phyloP scores from a whole-genome alignment of 2,113 vertebrate genomes.

The Ailuropoda melanoleuca region DNA sequence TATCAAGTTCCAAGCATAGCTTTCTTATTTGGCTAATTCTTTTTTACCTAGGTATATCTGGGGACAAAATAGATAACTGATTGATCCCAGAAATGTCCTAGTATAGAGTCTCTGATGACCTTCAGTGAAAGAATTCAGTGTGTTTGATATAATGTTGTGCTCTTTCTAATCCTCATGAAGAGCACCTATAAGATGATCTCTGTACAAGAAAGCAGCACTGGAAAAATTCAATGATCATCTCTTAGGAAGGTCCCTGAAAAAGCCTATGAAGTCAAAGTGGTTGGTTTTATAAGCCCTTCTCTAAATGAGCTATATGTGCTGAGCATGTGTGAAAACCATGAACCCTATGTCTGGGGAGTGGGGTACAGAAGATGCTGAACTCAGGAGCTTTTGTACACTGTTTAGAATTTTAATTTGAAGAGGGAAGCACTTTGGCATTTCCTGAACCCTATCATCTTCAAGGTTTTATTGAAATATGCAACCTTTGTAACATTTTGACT shows the following conservation, averaged over 20 bases:
- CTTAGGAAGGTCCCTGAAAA: neutral
- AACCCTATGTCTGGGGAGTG: neutral
- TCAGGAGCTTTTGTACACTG: neutral
- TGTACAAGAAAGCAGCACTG: neutral
- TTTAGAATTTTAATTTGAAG: slow-evolving; percentile 51
- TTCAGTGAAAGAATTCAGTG: neutral
- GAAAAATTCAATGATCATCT: neutral
- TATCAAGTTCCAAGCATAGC: neutral
- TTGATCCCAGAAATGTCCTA: neutral
- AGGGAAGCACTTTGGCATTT: slow-evolving; percentile 20
- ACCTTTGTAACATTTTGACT: slow-evolving; percentile 37
- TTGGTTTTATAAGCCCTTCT: neutral
- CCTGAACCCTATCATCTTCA: neutral
- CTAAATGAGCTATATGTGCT: neutral
- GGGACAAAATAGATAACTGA: neutral
- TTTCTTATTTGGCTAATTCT: neutral
- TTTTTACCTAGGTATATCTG: neutral
- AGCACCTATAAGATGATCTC: neutral
- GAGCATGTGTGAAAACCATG: neutral
- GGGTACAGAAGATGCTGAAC: neutral
- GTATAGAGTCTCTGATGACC: neutral
- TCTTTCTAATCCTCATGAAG: neutral
- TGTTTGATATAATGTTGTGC: neutral
- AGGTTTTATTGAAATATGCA: slow-evolving; percentile 56
- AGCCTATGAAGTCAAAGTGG: neutral